These are phyloP conservation scores for Platycheirus rosarum DNA, from an alignment of 2,888 invertebrate species.

Conservation along the genomic window DNA sequence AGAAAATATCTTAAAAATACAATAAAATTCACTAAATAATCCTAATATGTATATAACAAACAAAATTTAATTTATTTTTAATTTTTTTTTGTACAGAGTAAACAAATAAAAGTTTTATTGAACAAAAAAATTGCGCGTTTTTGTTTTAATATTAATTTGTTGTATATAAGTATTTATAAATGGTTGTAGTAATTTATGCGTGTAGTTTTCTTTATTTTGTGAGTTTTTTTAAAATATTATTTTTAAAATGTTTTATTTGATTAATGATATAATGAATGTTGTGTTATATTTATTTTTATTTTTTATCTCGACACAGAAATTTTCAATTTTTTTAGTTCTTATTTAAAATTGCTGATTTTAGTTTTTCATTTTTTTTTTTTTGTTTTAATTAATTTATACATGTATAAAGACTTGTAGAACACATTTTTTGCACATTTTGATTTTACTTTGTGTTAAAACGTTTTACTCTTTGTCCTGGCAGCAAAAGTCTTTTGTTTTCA, in stretches of 20 bases:
- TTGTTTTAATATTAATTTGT: slow-evolving; percentile 32
- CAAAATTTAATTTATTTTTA: slow-evolving; percentile 6
- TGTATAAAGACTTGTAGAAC: slow-evolving; percentile 61
- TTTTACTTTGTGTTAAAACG: slow-evolving; percentile 19
- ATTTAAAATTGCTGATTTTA: slow-evolving; percentile 38
- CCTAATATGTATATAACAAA: slow-evolving; percentile 53
- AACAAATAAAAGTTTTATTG: slow-evolving; percentile 28
- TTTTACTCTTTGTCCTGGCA: slow-evolving; percentile 28
- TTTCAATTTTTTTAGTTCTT: slow-evolving; percentile 38
- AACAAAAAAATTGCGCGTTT: slow-evolving; percentile 55
- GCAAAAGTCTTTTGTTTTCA: slow-evolving; percentile 66
- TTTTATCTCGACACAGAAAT: slow-evolving; percentile 61
- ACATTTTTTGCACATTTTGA: slow-evolving; percentile 59
- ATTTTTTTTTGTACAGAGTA: slow-evolving; percentile 42
- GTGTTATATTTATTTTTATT: slow-evolving; percentile 38
- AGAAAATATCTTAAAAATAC: slow-evolving; percentile 45
- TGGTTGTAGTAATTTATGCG: slow-evolving; percentile 65
- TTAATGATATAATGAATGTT: slow-evolving; percentile 61
- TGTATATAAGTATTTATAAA: slow-evolving; percentile 40
- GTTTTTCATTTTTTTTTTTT: slow-evolving; percentile 22
- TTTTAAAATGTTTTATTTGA: slow-evolving; percentile 29
- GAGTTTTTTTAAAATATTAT: slow-evolving; percentile 40
- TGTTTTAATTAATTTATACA: slow-evolving; percentile 43
- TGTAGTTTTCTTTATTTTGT: slow-evolving; percentile 40
- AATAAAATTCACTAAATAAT: slow-evolving; percentile 70